phyloP scores from a whole-genome alignment of 37 sponge, comb jelly and placozoan genomes.

The Cliona cf. orientalis region DNA sequence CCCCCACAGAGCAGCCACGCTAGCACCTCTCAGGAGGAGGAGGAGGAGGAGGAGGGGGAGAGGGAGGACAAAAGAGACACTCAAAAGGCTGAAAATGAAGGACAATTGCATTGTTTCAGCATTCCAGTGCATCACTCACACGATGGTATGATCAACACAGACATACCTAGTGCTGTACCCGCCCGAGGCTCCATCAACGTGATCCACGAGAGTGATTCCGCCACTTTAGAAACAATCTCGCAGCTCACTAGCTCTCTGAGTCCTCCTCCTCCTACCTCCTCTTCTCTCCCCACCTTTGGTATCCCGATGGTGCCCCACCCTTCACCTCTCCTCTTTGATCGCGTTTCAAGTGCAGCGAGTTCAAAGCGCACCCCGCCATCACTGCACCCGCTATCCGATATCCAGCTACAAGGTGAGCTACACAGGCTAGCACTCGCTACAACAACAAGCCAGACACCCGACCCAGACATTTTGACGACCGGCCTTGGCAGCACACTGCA shows the following conservation, averaged over 20 bases:
- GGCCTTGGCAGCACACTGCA: background rate
- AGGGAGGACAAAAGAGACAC: conserved; percentile 5
- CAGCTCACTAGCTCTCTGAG: too few relatives aligned
- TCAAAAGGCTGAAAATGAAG: background rate
- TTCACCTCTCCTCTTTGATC: background rate
- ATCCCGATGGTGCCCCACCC: background rate
- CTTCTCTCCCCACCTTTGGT: background rate
- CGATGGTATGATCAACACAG: too few relatives aligned
- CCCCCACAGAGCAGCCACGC: too few relatives aligned
- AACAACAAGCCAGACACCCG: background rate
- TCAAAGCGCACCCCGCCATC: background rate
- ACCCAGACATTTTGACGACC: background rate
- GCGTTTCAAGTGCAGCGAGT: background rate
- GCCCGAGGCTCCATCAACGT: too few relatives aligned
- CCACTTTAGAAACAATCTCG: too few relatives aligned
- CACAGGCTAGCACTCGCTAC: background rate
- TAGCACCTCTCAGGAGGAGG: too few relatives aligned
- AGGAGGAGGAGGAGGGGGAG: conserved; percentile 6
- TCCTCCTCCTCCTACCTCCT: too few relatives aligned
- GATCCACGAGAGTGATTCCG: too few relatives aligned
- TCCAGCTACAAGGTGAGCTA: background rate
- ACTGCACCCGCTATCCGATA: background rate
- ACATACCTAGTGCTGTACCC: too few relatives aligned
- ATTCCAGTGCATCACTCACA: too few relatives aligned
- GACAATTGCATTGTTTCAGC: too few relatives aligned